A percentile compares a stretch with the other conserved stretches of the same genome.
Evolutionary conservation across 2,113 vertebrate genomes (phyloP).

Genomic region (Pluvianellus socialis): DNA sequence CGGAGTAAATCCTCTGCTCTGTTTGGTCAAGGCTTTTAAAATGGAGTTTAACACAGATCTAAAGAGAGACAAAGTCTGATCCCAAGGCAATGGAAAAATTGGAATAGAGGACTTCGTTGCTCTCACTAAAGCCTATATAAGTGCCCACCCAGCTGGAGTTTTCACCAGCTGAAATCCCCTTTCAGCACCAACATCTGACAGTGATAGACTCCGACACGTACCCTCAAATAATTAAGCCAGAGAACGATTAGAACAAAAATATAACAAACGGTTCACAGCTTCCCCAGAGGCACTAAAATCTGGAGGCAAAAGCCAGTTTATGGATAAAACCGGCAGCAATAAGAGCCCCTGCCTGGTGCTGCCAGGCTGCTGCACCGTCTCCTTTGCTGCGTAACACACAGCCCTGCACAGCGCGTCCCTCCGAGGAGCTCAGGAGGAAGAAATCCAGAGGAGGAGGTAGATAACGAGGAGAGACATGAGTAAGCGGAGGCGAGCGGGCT

Average conservation of each 20-base stretch:
- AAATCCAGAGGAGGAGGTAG: background rate
- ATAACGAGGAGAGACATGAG: background rate
- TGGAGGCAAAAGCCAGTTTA: background rate
- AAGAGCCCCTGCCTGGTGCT: background rate
- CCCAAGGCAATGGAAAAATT: background rate
- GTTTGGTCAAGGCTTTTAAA: background rate
- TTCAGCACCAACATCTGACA: background rate
- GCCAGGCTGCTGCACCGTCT: background rate
- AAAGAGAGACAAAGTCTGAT: background rate
- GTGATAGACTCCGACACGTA: background rate
- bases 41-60: background rate
- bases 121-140: background rate
- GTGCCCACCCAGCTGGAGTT: background rate
- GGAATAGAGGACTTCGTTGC: background rate
- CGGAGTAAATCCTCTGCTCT: background rate
- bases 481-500: background rate
- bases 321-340: background rate
- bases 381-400: background rate
- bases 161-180: background rate
- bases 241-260: background rate
- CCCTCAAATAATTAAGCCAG: background rate
- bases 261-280: background rate
- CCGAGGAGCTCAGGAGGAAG: background rate
- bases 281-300: background rate
- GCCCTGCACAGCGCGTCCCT: background rate